A percentile compares a stretch with the other conserved stretches of the same genome.
Evolutionary conservation across 2,888 invertebrate genomes (phyloP).

Genomic region (Ormyrus nitidulus): DNA sequence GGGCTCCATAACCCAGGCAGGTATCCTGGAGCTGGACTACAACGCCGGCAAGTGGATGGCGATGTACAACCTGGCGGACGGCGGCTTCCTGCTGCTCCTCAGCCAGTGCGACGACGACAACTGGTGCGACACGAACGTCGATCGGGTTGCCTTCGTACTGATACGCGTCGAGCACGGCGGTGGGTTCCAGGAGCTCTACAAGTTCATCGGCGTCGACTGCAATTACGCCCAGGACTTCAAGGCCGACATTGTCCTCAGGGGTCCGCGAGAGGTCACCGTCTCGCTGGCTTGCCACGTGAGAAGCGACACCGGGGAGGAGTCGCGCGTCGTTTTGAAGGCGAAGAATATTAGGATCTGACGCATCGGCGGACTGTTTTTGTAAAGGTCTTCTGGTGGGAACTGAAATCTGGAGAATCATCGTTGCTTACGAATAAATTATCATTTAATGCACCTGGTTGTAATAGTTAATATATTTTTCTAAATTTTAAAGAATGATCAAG

Average conservation of each 20-base stretch:
- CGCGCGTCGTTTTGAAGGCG: background rate
- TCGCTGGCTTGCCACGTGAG: constrained; percentile 2
- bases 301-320: background rate
- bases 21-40: background rate
- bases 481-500: no score
- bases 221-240: constrained; percentile 13
- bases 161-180: background rate
- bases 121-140: constrained; percentile 15
- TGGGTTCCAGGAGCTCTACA: background rate
- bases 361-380: no score
- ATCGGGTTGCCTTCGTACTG: background rate
- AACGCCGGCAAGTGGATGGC: constrained; percentile 24
- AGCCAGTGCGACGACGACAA: constrained; percentile 13
- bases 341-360: no score
- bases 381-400: no score
- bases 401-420: no score
- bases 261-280: background rate
- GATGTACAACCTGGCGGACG: constrained; percentile 11
- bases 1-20: background rate
- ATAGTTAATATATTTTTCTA: no score
- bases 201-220: constrained; percentile 23
- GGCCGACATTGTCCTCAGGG: background rate
- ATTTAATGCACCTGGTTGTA: no score
- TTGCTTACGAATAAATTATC: no score
- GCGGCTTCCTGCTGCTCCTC: constrained; percentile 1